A percentile compares a stretch with the other conserved stretches of the same genome.
These are phyloP conservation scores for Xenopus laevis DNA, from an alignment of 2,113 vertebrate species.

Conservation along the genomic window DNA sequence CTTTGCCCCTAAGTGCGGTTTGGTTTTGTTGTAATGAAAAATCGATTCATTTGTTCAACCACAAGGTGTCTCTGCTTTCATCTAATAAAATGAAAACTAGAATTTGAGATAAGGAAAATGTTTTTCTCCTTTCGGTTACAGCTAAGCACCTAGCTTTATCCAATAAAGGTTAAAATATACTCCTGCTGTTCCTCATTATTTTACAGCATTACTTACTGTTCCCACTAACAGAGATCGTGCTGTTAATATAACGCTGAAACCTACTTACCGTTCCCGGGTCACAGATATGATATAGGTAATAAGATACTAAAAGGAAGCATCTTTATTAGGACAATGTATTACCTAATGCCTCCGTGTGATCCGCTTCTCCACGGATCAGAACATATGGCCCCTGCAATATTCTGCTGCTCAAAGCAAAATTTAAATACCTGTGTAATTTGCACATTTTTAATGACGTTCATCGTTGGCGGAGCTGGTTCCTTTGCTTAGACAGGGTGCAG, in stretches of 20 bases:
- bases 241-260: too few relatives aligned
- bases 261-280: not conserved
- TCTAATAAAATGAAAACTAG: not conserved
- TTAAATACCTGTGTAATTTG: not conserved
- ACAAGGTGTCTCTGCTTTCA: not conserved
- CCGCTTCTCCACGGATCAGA: not conserved
- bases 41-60: not conserved
- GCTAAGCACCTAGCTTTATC: not conserved
- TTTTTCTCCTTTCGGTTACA: not conserved
- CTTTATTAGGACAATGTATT: not conserved
- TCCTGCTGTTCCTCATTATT: not conserved
- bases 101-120: not conserved
- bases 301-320: not conserved
- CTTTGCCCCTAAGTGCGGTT: too few relatives aligned
- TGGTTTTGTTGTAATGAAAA: too few relatives aligned
- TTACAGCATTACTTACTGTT: not conserved
- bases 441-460: not conserved
- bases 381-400: not conserved
- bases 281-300: not conserved
- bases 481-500: too few relatives aligned
- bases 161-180: conserved; percentile 1
- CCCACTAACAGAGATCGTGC: not conserved
- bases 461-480: too few relatives aligned
- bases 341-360: not conserved
- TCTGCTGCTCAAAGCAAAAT: not conserved